Conservation (phyloP, 2,113 vertebrate genomes). For the Oplegnathus fasciatus region DNA sequence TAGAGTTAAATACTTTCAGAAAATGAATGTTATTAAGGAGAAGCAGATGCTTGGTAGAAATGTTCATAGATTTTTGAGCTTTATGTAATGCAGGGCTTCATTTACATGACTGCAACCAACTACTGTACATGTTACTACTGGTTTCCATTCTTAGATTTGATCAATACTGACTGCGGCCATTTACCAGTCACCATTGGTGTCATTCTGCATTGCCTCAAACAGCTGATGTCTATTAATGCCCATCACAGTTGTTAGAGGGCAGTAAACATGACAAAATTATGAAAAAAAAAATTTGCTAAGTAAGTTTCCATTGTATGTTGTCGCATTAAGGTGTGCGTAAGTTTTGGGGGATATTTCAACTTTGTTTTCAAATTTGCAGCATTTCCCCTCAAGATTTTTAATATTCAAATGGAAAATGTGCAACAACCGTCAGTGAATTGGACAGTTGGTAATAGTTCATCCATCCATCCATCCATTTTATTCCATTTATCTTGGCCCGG, state of each 20-base stretch:
- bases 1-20: no score
- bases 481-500: no score
- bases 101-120: neutral
- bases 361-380: no score
- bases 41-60: neutral
- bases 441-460: neutral
- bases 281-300: no score
- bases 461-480: no score
- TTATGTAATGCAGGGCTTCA: neutral
- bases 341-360: no score
- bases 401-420: no score
- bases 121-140: neutral
- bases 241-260: neutral
- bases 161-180: conserved; percentile 2
- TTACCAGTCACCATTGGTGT: neutral
- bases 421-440: no score
- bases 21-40: no score
- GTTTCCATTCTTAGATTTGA: neutral
- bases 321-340: no score
- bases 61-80: neutral
- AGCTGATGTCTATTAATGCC: neutral
- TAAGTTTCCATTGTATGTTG: no score
- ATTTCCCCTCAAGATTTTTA: no score
- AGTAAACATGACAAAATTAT: neutral
- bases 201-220: neutral